Base-by-base conservation (phyloP, 2,888 invertebrate species). In the Azorinus chamasolen region DNA sequence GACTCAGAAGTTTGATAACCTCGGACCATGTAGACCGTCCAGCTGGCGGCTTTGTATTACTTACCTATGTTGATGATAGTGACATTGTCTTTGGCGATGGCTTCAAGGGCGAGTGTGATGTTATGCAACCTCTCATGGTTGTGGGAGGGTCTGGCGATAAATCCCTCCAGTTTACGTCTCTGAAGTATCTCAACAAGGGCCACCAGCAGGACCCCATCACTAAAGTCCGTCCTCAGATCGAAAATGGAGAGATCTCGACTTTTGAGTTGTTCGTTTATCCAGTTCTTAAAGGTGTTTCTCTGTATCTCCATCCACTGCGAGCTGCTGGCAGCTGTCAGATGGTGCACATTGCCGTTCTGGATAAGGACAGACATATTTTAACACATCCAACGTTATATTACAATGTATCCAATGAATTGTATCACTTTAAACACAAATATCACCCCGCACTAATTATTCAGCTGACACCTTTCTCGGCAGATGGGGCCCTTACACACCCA, bases 61-160 rank as follows among this genome's bases (percentile, higher is more conserved):
- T 86, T 94, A 97, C 99, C 99, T 89, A 99, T 99, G 94, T 99
- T 99, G 79, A 99, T 98, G 86, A 99, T 95, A 93, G 98, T 98
- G 66, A 99, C 97, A 57, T 98, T 98, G 93, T 99, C 99, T 75
- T 97, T 96, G 90, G 97, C 97, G 76, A 99, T 96, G 51, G 98
- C 98, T 91, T 97, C 97, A 73, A 99, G 94, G 0, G 99, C 99
- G 37, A 97, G 96, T 71, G 98, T 97, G 24, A 98, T 98, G 93
- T 99, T 99, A 94, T 99, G 99, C 89, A 99, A 94, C 91, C 96
- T 97, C 93, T 99, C 99, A 93, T 99, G 98, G 92, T 98, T 98
- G 93, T 99, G 99, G 41, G 95, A 96, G 0, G 98, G 98, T 50
- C 96, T 95, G 16, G 95, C 95, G 10, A 96, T 96, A 22, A 92